phyloP scores from a whole-genome alignment of 35 echinoderm and acorn worm species.

The Patiria miniata region DNA sequence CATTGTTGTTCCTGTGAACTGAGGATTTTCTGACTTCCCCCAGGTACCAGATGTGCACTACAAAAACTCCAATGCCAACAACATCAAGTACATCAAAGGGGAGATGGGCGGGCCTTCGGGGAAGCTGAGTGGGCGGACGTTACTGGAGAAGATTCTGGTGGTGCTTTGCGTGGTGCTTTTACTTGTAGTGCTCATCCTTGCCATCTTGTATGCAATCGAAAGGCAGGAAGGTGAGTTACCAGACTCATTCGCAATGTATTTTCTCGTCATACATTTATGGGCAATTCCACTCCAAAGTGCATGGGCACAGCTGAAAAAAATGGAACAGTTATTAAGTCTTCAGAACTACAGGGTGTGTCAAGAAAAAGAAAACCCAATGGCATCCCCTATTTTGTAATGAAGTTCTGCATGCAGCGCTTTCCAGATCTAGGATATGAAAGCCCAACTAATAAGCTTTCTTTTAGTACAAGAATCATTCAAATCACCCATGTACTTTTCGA shows the following conservation, averaged over 20 bases:
- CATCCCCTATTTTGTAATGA: background rate
- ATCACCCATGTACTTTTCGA: too few species aligned
- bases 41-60: conserved; percentile 26
- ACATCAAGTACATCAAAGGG: conserved; percentile 41
- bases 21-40: too few species aligned
- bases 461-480: too few species aligned
- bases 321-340: background rate
- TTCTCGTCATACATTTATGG: background rate
- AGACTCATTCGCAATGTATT: background rate
- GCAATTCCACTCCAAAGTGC: background rate
- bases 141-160: conserved; percentile 74
- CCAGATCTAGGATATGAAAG: too few species aligned
- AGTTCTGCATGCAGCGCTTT: too few species aligned
- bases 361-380: background rate
- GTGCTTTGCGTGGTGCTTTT: conserved; percentile 68
- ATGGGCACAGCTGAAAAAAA: background rate
- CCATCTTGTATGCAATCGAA: conserved; percentile 56
- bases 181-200: conserved; percentile 67
- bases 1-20: too few species aligned
- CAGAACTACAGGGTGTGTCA: background rate
- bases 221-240: conserved; percentile 69
- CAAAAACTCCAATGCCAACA: conserved; percentile 20
- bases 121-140: conserved; percentile 1
- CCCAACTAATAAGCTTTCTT: too few species aligned
- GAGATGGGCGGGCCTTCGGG: background rate